A percentile compares a stretch with the other conserved stretches of the same genome.
Evolutionary conservation across 2,888 invertebrate species (phyloP).

Genomic region (Lypha dubia): DNA sequence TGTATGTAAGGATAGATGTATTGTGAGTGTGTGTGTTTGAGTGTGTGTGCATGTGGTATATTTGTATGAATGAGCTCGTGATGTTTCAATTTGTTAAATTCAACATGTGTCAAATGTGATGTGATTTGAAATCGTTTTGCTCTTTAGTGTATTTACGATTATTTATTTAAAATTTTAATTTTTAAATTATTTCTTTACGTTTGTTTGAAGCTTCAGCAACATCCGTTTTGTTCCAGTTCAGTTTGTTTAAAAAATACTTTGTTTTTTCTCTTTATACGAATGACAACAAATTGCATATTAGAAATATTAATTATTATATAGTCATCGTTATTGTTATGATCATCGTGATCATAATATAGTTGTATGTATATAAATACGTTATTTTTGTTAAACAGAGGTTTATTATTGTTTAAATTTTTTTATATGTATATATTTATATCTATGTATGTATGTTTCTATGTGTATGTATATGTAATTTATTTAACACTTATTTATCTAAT

Average conservation of each 20-base stretch:
- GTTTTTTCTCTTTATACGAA: slow-evolving; percentile 31
- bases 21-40: slow-evolving; percentile 2
- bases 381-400: slow-evolving; percentile 42
- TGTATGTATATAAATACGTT: slow-evolving; percentile 21
- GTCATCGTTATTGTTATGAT: no score
- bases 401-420: slow-evolving; percentile 39
- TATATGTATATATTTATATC: no score
- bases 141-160: slow-evolving; percentile 2
- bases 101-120: slow-evolving; percentile 45
- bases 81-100: slow-evolving; percentile 59
- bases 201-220: slow-evolving; percentile 71
- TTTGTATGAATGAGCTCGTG: neutral
- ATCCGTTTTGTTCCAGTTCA: slow-evolving; percentile 70
- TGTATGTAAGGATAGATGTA: neutral
- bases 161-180: slow-evolving; percentile 37
- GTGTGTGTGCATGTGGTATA: slow-evolving; percentile 2
- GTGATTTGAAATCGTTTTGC: slow-evolving; percentile 41
- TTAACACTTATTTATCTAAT: slow-evolving; percentile 54
- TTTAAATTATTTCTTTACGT: slow-evolving; percentile 39
- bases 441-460: no score
- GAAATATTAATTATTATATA: no score
- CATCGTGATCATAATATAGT: slow-evolving; percentile 22
- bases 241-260: slow-evolving; percentile 62
- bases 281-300: slow-evolving; percentile 67
- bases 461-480: slow-evolving; percentile 47